Evolutionary conservation across 2,113 vertebrate species (phyloP).

Genomic region (Oryzias melastigma): DNA sequence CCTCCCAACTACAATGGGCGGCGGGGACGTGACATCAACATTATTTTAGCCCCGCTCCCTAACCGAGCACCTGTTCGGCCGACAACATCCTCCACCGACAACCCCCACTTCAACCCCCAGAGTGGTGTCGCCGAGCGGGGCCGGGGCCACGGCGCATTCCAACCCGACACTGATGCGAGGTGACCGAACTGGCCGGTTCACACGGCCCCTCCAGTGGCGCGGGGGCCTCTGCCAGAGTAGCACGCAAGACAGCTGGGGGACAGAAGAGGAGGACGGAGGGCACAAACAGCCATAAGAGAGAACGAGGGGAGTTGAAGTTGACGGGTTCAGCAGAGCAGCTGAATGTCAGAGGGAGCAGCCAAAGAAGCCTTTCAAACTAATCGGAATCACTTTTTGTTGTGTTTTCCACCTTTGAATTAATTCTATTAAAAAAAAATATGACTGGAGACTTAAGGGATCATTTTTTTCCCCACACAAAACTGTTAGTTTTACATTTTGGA

Average conservation of each 20-base stretch:
- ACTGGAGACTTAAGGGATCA: too few relatives aligned
- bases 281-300: constrained; percentile 58
- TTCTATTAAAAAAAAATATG: too few relatives aligned
- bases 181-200: constrained; percentile 71
- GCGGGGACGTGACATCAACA: constrained; percentile 63
- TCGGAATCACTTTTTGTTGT: constrained; percentile 4
- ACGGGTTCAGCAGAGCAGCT: constrained; percentile 61
- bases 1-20: constrained; percentile 51
- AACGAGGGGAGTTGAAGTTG: constrained; percentile 60
- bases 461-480: too few relatives aligned
- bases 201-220: constrained; percentile 67
- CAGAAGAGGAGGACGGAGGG: constrained; percentile 42
- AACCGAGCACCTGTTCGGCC: constrained; percentile 64
- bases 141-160: constrained; percentile 68
- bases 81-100: constrained; percentile 16
- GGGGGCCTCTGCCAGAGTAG: constrained; percentile 42
- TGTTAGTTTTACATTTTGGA: too few relatives aligned
- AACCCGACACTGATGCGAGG: constrained; percentile 75
- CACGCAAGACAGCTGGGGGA: constrained; percentile 52
- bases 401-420: background rate
- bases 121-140: constrained; percentile 56
- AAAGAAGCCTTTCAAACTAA: constrained; percentile 21
- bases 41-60: constrained; percentile 35
- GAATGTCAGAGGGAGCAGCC: constrained; percentile 52
- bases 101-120: constrained; percentile 34